A percentile compares a stretch with the other conserved stretches of the same genome.
phyloP scores from a whole-genome alignment of 1,140 invertebrate genomes.

The Drosophila truncata region DNA sequence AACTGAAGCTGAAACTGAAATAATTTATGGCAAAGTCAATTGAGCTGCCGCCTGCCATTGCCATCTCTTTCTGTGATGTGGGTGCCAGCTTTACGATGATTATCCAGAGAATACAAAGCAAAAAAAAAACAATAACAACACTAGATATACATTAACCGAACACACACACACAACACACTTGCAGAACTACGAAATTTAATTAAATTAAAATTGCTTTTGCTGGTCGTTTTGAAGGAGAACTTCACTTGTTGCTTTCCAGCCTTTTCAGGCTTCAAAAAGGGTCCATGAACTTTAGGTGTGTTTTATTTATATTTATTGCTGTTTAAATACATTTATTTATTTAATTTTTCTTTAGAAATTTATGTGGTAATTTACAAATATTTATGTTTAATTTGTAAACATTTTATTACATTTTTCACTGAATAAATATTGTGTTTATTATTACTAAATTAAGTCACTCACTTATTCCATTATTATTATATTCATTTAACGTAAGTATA shows the following conservation, averaged over 20 bases:
- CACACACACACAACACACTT: constrained; percentile 7
- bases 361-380: not conserved
- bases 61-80: constrained; percentile 27
- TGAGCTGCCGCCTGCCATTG: constrained; percentile 16
- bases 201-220: constrained; percentile 58
- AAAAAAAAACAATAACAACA: constrained; percentile 25
- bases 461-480: not conserved
- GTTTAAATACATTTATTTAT: constrained; percentile 13
- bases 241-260: constrained; percentile 7
- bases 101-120: constrained; percentile 27
- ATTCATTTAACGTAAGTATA: too few species aligned
- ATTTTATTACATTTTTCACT: too few species aligned
- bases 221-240: constrained; percentile 26
- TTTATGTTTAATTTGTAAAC: not conserved
- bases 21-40: constrained; percentile 61
- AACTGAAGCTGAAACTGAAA: constrained; percentile 8
- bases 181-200: constrained; percentile 51
- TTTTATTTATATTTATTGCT: constrained; percentile 15
- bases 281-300: constrained; percentile 48
- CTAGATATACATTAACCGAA: constrained; percentile 25
- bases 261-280: constrained; percentile 17
- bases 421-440: too few species aligned
- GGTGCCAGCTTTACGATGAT: constrained; percentile 45
- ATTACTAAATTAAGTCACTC: too few species aligned
- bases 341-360: not conserved